Conservation (phyloP, 2,113 vertebrate species). For the Lamprologus callipterus region DNA sequence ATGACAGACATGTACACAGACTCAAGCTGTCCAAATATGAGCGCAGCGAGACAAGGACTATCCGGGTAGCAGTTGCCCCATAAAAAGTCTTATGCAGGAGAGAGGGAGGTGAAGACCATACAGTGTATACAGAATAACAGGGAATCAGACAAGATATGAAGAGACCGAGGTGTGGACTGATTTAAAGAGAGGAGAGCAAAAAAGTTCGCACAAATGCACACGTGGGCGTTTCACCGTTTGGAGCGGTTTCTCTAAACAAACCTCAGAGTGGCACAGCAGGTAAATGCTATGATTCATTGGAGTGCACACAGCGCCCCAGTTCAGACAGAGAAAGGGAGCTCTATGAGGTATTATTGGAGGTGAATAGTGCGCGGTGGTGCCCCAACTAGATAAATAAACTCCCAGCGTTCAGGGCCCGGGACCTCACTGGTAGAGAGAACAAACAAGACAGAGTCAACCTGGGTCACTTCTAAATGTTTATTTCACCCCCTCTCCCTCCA, state of each 20-base stretch:
- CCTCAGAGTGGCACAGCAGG: conserved; percentile 57
- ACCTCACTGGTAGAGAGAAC: conserved; percentile 81
- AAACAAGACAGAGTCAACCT: conserved; percentile 79
- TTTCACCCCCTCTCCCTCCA: conserved; percentile 57
- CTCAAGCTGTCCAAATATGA: conserved; percentile 75
- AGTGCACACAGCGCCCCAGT: conserved; percentile 68
- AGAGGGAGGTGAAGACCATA: conserved; percentile 10
- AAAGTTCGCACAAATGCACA: conserved; percentile 32
- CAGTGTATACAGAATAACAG: background rate
- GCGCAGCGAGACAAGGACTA: conserved; percentile 26
- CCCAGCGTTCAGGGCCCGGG: conserved; percentile 66
- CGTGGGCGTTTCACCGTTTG: conserved; percentile 56
- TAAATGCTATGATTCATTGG: conserved; percentile 77
- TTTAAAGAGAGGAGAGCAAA: conserved; percentile 6
- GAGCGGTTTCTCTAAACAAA: conserved; percentile 71
- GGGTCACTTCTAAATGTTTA: conserved; percentile 79
- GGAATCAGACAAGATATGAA: background rate
- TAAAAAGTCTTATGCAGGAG: conserved; percentile 46
- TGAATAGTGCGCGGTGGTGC: conserved; percentile 70
- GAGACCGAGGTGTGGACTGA: background rate
- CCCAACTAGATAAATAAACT: conserved; percentile 81
- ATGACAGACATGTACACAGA: conserved; percentile 70
- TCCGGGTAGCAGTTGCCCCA: conserved; percentile 42
- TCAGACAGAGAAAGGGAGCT: conserved; percentile 71
- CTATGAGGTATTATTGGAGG: conserved; percentile 76